Evolutionary conservation across 1,140 invertebrate genomes (phyloP), one percentile per base, ranked within the genome.

Genomic region (Lasioglossum albipes): DNA sequence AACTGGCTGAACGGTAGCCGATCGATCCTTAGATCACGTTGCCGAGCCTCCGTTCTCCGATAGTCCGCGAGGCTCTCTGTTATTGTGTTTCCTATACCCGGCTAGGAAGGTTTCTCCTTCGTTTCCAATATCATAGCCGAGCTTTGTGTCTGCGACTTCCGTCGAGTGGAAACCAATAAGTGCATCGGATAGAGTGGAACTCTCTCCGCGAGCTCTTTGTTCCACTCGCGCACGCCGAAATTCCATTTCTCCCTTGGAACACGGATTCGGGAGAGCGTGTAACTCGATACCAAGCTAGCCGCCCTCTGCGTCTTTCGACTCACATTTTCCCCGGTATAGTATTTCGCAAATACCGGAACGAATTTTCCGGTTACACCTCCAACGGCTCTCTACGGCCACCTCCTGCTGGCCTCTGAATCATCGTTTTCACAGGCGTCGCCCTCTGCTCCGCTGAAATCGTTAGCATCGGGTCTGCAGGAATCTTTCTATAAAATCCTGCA

Each of bases 1-100:
- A 13, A 18, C 18, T 2, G 12, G 42, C 36, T 31, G 49, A 75
- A 67, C 16, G 22, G 69, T 70, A 76, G 22, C 22, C 45, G n/a
- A 85, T 85, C 79, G 79, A 85, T 82, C 72, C 67, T 57, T 75
- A 61, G 79, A 70, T 85, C 83, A 18, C 59, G 42, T 84, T 66
- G 70, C 65, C 16, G 6, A 18, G 27, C 57, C 59, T 27, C 22
- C 59, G n/a, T 61, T 61, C 59, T 5, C 59, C 59, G 57, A 59
- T 59, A 59, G 20, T 27, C 22, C 57, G 52, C 70, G 18, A 22
- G 22, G 13, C 52, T 54, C 52, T 59, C 59, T 18, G 42, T 81
- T 49, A 81, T 81, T 66, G 73, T 61, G 22, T 81, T 70, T 81
- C 59, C 70, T 73, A 69, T 76, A 77, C 73, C 72, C 64, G 62